phyloP scores from a whole-genome alignment of 1,140 invertebrate species.

The Conopomorpha cramerella region DNA sequence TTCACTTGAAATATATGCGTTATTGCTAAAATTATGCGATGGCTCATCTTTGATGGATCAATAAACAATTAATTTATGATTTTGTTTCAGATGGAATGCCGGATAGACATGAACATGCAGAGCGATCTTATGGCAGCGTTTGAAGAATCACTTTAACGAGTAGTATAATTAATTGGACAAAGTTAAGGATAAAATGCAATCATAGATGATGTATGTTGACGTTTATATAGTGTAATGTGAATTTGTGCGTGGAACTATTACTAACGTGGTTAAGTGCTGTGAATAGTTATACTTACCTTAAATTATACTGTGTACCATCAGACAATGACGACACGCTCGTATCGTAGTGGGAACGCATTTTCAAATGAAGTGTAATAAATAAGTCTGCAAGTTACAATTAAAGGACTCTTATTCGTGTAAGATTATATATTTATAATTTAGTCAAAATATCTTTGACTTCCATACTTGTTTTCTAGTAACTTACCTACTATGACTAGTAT shows the following conservation, averaged over 20 bases:
- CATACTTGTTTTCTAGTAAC: slow-evolving; percentile 54
- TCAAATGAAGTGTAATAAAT: slow-evolving; percentile 48
- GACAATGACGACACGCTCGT: slow-evolving; percentile 33
- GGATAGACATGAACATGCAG: slow-evolving; percentile 98
- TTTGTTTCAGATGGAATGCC: slow-evolving; percentile 84
- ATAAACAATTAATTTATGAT: too few species aligned
- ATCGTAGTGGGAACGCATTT: slow-evolving; percentile 45
- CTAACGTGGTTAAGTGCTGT: slow-evolving; percentile 59
- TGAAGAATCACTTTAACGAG: slow-evolving; percentile 85
- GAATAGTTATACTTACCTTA: slow-evolving; percentile 49
- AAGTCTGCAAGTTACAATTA: slow-evolving; percentile 52
- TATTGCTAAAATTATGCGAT: too few species aligned
- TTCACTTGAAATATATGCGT: too few species aligned
- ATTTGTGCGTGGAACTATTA: slow-evolving; percentile 48
- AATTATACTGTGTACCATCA: slow-evolving; percentile 51
- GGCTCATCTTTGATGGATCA: too few species aligned
- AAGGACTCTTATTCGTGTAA: slow-evolving; percentile 55
- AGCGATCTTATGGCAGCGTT: slow-evolving; percentile 97
- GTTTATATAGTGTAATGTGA: too few species aligned
- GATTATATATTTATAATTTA: slow-evolving; percentile 53
- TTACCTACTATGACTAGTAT: slow-evolving; percentile 33
- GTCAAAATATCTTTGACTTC: slow-evolving; percentile 42
- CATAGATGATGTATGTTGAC: too few species aligned
- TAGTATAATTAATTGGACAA: slow-evolving; percentile 5
- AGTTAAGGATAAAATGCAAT: too few species aligned